These are phyloP conservation scores for Sinocyclocheilus maitianheensis DNA, from an alignment of 2,113 vertebrate species.

Conservation along the genomic window DNA sequence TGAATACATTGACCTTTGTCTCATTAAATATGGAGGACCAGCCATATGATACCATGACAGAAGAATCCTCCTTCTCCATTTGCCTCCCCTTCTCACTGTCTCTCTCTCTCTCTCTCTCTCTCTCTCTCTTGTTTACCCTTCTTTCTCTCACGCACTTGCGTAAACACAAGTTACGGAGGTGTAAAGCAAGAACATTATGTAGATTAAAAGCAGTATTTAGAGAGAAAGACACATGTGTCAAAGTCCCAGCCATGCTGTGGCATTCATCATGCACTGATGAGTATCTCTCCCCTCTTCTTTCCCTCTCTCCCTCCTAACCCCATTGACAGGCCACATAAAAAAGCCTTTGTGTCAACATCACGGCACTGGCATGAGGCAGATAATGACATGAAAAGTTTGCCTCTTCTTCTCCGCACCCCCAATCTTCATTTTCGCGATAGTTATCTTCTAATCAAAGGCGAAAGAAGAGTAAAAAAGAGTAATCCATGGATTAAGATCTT, in stretches of 20 bases:
- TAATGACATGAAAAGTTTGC: conserved; percentile 83
- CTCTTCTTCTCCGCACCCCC: conserved; percentile 47
- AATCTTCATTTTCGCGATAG: conserved; percentile 63
- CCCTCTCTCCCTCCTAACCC: conserved; percentile 76
- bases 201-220: conserved; percentile 47
- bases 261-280: conserved; percentile 70
- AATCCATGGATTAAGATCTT: conserved; percentile 97
- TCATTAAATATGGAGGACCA: conserved; percentile 90
- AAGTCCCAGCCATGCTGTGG: conserved; percentile 46
- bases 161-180: conserved; percentile 38
- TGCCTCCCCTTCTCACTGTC: conserved; percentile 57
- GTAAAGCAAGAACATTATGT: conserved; percentile 57
- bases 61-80: conserved; percentile 58
- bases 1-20: conserved; percentile 91
- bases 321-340: conserved; percentile 85
- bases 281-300: conserved; percentile 64
- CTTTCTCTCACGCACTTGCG: conserved; percentile 18
- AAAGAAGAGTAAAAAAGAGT: conserved; percentile 42
- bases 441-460: conserved; percentile 74
- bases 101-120: conserved; percentile 17
- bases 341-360: conserved; percentile 81
- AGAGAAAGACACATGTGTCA: conserved; percentile 50
- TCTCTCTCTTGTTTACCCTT: conserved; percentile 26
- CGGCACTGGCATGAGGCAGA: conserved; percentile 77
- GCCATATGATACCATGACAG: conserved; percentile 81